A percentile compares a stretch with the other conserved stretches of the same genome.
Evolutionary conservation across 1,140 invertebrate species (phyloP).

Genomic region (Arctopsyche grandis): DNA sequence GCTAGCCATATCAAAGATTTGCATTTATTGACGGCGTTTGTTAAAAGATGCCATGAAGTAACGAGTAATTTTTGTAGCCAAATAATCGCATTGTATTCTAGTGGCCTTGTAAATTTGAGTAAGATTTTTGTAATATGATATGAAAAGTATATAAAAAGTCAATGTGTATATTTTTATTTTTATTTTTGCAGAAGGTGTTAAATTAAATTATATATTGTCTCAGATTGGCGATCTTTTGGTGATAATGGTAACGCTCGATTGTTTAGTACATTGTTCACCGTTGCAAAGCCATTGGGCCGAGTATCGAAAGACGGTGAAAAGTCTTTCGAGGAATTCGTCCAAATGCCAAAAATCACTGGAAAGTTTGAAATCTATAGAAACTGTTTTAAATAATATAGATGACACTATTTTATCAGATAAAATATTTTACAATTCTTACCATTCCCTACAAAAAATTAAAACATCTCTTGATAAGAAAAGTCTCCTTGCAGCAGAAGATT

Average conservation of each 20-base stretch:
- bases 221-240: conserved; percentile 74
- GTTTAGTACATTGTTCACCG: conserved; percentile 71
- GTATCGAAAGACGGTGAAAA: conserved; percentile 76
- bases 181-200: conserved; percentile 56
- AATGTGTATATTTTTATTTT: neutral
- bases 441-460: conserved; percentile 73
- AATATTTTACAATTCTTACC: conserved; percentile 66
- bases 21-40: conserved; percentile 74
- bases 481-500: conserved; percentile 74
- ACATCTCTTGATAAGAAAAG: conserved; percentile 71
- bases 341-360: conserved; percentile 70
- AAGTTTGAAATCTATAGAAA: conserved; percentile 73
- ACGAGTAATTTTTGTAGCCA: conserved; percentile 74
- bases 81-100: conserved; percentile 70
- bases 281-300: conserved; percentile 77
- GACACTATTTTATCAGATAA: conserved; percentile 64
- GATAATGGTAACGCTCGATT: conserved; percentile 78
- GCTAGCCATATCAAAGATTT: conserved; percentile 66
- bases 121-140: conserved; percentile 55
- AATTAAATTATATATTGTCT: conserved; percentile 65
- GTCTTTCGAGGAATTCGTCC: conserved; percentile 73
- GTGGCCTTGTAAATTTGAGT: conserved; percentile 64
- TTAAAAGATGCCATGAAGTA: conserved; percentile 74
- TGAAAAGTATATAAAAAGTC: conserved; percentile 1
- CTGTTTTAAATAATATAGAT: conserved; percentile 74